Conservation (phyloP, 2,797 vertebrate species). For the Centropyge bicolor region DNA sequence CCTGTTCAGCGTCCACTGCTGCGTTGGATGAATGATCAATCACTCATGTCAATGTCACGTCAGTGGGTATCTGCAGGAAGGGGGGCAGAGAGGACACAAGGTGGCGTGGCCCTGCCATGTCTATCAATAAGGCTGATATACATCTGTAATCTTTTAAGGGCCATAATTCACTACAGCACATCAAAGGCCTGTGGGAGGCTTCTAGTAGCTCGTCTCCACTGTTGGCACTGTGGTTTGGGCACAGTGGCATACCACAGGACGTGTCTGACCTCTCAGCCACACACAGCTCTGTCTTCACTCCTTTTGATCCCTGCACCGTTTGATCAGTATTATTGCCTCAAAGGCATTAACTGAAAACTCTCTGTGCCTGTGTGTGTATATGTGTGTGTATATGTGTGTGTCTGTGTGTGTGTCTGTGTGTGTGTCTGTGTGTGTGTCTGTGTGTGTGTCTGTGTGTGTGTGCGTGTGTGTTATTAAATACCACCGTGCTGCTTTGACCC, state of each 20-base stretch:
- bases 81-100: slow-evolving; percentile 5
- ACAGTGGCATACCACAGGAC: slow-evolving; percentile 56
- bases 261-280: slow-evolving; percentile 57
- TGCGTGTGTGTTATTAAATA: slow-evolving; percentile 77
- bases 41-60: slow-evolving; percentile 6
- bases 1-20: background rate
- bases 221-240: slow-evolving; percentile 35
- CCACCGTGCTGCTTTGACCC: slow-evolving; percentile 79
- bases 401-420: slow-evolving; percentile 6
- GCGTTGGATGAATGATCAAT: slow-evolving; percentile 9
- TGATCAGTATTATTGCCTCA: slow-evolving; percentile 80
- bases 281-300: slow-evolving; percentile 68
- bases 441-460: slow-evolving; percentile 64
- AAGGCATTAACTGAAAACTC: slow-evolving; percentile 79
- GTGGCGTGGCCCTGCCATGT: background rate
- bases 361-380: slow-evolving; percentile 7
- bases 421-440: slow-evolving; percentile 69
- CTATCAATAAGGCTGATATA: slow-evolving; percentile 36
- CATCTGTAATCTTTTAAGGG: slow-evolving; percentile 52
- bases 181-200: slow-evolving; percentile 44
- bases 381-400: slow-evolving; percentile 2
- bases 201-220: slow-evolving; percentile 32
- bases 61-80: slow-evolving; percentile 15
- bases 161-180: slow-evolving; percentile 40
- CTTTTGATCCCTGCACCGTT: slow-evolving; percentile 75